Conservation (phyloP, 2,888 invertebrate species). For the Drosophila mimica region DNA sequence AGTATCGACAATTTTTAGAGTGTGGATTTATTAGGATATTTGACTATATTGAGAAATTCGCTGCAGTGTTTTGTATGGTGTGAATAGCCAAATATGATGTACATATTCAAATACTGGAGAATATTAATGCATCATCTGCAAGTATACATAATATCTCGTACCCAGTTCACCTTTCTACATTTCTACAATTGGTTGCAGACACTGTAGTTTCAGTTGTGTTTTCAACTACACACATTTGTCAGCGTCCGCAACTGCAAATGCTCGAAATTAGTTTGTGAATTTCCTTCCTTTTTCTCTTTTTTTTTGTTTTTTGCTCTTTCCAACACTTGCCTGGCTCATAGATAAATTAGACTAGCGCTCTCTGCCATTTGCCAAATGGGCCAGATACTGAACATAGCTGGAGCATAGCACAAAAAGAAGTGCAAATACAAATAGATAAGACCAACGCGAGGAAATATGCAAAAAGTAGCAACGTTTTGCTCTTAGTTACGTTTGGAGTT, state of each 20-base stretch:
- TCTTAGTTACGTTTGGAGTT: conserved; percentile 7
- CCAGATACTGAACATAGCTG: conserved; percentile 32
- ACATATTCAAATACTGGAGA: no score
- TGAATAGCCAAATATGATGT: no score
- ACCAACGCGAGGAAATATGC: conserved; percentile 24
- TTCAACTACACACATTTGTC: conserved; percentile 45
- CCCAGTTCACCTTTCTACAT: not conserved
- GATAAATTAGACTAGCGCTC: conserved; percentile 58
- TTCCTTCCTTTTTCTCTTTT: not conserved
- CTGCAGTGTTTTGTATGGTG: no score
- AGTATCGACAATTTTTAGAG: not conserved
- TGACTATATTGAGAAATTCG: no score
- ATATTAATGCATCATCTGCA: no score
- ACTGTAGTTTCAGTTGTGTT: conserved; percentile 16
- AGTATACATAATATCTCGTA: not conserved
- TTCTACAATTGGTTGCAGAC: not conserved
- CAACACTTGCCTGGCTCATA: conserved; percentile 42
- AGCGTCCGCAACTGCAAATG: conserved; percentile 36
- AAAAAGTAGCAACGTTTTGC: conserved; percentile 18
- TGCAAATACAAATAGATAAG: conserved; percentile 12
- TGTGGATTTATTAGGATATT: no score
- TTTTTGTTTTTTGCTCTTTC: conserved; percentile 5
- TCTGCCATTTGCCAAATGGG: conserved; percentile 48
- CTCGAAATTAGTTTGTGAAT: conserved; percentile 28
- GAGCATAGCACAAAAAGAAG: conserved; percentile 9